Percentiles rank a stretch among this genome's conserved stretches.
Conservation (phyloP, 2,888 invertebrate genomes). For the Tetanocera ferruginea region DNA sequence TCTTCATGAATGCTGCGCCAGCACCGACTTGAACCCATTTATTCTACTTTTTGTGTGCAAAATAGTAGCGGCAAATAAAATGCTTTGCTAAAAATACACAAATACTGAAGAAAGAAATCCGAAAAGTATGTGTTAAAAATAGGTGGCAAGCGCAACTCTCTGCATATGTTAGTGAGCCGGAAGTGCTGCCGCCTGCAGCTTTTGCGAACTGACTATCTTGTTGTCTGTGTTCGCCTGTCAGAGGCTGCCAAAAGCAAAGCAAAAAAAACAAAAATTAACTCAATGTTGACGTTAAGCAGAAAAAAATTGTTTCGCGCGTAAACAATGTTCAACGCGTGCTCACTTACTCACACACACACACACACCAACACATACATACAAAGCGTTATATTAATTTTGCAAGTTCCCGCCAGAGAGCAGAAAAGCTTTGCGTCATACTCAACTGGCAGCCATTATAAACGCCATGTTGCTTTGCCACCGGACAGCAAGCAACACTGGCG, state of each 20-base stretch:
- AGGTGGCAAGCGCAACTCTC: background rate
- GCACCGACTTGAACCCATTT: constrained; percentile 25
- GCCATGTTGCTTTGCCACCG: constrained; percentile 48
- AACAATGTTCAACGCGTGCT: constrained; percentile 19
- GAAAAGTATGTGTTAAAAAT: background rate
- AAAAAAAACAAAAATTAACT: constrained; percentile 5
- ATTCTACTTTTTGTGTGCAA: constrained; percentile 12
- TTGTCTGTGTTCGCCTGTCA: constrained; percentile 32
- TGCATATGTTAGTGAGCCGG: no score
- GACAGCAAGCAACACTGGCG: constrained; percentile 44
- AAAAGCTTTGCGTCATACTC: constrained; percentile 10
- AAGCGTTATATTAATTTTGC: constrained; percentile 11
- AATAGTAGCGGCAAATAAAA: background rate
- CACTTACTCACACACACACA: background rate
- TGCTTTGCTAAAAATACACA: background rate
- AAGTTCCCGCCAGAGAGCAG: constrained; percentile 11
- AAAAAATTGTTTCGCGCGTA: constrained; percentile 29
- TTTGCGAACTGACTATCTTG: background rate
- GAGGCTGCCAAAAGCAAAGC: constrained; percentile 32
- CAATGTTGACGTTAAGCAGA: constrained; percentile 14
- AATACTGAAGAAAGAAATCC: constrained; percentile 17
- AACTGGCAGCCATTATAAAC: constrained; percentile 52
- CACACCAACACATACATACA: background rate
- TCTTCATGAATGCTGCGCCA: background rate
- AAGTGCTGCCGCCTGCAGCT: background rate